Percentiles rank a stretch among this genome's conserved stretches.
Evolutionary conservation across 2,888 invertebrate species (phyloP).

Genomic region (Acrobasis repandana): DNA sequence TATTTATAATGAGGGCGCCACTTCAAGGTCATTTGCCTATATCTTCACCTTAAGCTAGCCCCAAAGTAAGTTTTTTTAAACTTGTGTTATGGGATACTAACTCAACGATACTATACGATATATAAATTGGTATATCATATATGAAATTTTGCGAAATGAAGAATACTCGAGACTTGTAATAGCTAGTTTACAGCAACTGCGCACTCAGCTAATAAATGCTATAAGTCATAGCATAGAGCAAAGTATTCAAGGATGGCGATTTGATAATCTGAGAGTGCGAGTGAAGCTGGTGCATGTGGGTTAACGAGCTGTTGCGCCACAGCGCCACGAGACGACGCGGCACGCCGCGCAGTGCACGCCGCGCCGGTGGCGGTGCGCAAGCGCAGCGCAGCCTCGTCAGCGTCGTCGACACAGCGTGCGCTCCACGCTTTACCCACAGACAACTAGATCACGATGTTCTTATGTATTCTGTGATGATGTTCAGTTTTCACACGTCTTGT

Average conservation of each 20-base stretch:
- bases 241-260: slow-evolving; percentile 41
- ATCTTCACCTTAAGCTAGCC: no score
- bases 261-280: slow-evolving; percentile 43
- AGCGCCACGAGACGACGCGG: slow-evolving; percentile 22
- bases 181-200: no score
- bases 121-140: no score
- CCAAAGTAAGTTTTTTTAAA: no score
- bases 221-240: not conserved
- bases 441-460: slow-evolving; percentile 21
- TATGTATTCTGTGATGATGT: no score
- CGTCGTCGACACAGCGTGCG: slow-evolving; percentile 37
- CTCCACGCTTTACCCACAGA: slow-evolving; percentile 28
- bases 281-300: slow-evolving; percentile 61
- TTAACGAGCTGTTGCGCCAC: slow-evolving; percentile 73
- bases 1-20: no score
- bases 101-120: no score
- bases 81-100: no score
- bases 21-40: no score
- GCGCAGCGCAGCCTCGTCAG: not conserved
- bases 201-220: not conserved
- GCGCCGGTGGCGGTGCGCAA: slow-evolving; percentile 22
- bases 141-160: no score
- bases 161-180: no score
- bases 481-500: not conserved
- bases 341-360: slow-evolving; percentile 26